phyloP scores from a whole-genome alignment of 2,888 invertebrate genomes.

The Taenaris catops region DNA sequence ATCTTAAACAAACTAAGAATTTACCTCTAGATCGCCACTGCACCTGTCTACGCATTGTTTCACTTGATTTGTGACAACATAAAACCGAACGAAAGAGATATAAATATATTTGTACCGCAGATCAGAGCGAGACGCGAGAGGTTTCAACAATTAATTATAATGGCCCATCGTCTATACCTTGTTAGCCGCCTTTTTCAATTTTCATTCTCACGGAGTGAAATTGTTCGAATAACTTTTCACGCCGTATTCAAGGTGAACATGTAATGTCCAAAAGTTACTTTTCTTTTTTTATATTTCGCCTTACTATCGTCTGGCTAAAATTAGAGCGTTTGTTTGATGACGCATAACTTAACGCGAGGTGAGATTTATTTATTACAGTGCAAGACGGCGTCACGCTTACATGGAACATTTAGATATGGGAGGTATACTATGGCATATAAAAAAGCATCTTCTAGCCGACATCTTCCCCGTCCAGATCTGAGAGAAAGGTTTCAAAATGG shows the following conservation, averaged over 20 bases:
- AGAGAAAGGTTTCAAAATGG: too few species aligned
- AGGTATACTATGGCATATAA: too few species aligned
- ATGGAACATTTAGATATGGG: too few species aligned
- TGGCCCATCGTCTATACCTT: conserved; percentile 46
- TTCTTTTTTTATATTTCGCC: too few species aligned
- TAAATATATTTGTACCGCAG: conserved; percentile 22
- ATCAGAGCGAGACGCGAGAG: conserved; percentile 32
- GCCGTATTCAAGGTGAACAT: conserved; percentile 55
- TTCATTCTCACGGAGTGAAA: conserved; percentile 44
- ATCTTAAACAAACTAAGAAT: conserved; percentile 28
- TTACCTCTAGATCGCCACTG: conserved; percentile 29
- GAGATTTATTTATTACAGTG: too few species aligned
- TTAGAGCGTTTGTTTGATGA: too few species aligned
- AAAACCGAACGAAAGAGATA: conserved; percentile 31
- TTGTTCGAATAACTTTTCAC: conserved; percentile 55
- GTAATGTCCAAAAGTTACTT: too few species aligned
- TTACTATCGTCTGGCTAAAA: too few species aligned
- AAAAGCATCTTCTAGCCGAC: too few species aligned
- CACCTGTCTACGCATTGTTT: conserved; percentile 57
- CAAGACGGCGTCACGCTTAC: too few species aligned
- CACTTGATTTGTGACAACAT: conserved; percentile 55
- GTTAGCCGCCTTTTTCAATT: conserved; percentile 49
- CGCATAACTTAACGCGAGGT: too few species aligned
- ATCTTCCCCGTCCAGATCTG: too few species aligned
- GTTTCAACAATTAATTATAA: conserved; percentile 56